Percentiles rank a stretch among this genome's conserved stretches.
These are phyloP conservation scores for Drosophila chauvacae DNA, from an alignment of 1,140 invertebrate species.

Conservation along the genomic window DNA sequence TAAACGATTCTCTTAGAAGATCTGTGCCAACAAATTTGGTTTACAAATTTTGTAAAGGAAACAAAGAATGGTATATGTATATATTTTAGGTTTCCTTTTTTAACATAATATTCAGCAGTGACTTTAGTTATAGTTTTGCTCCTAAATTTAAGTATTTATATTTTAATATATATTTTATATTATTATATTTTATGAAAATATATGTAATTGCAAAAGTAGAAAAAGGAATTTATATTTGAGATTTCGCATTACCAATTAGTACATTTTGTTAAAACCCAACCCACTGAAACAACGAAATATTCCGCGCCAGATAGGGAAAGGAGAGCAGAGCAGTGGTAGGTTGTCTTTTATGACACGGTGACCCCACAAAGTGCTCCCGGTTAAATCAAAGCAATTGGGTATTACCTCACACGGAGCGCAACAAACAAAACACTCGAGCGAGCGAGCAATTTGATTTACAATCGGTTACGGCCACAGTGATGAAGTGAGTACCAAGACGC, in stretches of 20 bases:
- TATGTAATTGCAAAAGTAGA: neutral
- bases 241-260: neutral
- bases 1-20: too few species aligned
- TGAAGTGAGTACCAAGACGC: conserved; percentile 29
- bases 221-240: neutral
- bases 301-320: neutral
- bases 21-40: too few species aligned
- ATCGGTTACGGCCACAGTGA: conserved; percentile 36
- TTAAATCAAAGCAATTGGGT: conserved; percentile 44
- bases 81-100: neutral
- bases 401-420: conserved; percentile 46
- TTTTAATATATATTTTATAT: too few species aligned
- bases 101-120: too few species aligned
- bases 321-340: conserved; percentile 6
- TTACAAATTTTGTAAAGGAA: neutral
- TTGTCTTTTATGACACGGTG: conserved; percentile 28
- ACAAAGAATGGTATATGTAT: neutral
- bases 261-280: neutral
- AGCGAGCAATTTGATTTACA: conserved; percentile 51
- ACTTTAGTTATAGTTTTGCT: too few species aligned
- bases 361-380: conserved; percentile 44
- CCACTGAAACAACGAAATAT: neutral
- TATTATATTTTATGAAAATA: too few species aligned
- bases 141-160: too few species aligned
- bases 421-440: conserved; percentile 20